phyloP scores from a whole-genome alignment of 2,113 vertebrate species.

The Polyodon spathula region DNA sequence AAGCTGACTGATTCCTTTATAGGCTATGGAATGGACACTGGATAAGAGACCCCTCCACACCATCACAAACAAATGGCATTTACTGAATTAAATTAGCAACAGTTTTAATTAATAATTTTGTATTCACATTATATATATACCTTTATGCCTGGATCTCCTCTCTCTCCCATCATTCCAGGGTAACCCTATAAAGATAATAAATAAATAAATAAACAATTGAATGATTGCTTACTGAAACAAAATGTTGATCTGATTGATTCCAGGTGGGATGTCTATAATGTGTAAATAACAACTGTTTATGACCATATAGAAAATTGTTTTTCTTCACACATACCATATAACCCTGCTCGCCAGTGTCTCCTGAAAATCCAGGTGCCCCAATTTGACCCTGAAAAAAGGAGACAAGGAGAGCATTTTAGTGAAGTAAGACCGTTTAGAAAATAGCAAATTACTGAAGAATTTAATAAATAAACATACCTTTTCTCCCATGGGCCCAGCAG shows the following conservation, averaged over 20 bases:
- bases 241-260: not conserved
- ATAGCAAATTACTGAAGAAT: not conserved
- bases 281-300: no score
- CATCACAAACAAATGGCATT: not conserved
- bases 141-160: slow-evolving; percentile 30
- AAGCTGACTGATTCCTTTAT: no score
- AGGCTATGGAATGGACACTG: no score
- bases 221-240: not conserved
- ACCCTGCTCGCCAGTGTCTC: slow-evolving; percentile 53
- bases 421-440: not conserved
- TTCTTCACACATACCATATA: slow-evolving; percentile 44
- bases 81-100: not conserved
- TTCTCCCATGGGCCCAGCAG: slow-evolving; percentile 40
- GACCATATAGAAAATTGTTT: not conserved
- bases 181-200: slow-evolving; percentile 45
- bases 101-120: not conserved
- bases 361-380: slow-evolving; percentile 48
- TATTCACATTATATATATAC: slow-evolving; percentile 23
- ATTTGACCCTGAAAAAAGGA: slow-evolving; percentile 44
- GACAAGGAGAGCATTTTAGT: not conserved
- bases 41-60: no score
- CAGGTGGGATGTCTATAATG: no score
- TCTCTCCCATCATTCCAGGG: slow-evolving; percentile 32
- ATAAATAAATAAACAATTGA: not conserved
- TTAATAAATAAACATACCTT: slow-evolving; percentile 38